These are phyloP conservation scores for Melieria picta DNA, from an alignment of 2,888 invertebrate genomes.

Conservation along the genomic window DNA sequence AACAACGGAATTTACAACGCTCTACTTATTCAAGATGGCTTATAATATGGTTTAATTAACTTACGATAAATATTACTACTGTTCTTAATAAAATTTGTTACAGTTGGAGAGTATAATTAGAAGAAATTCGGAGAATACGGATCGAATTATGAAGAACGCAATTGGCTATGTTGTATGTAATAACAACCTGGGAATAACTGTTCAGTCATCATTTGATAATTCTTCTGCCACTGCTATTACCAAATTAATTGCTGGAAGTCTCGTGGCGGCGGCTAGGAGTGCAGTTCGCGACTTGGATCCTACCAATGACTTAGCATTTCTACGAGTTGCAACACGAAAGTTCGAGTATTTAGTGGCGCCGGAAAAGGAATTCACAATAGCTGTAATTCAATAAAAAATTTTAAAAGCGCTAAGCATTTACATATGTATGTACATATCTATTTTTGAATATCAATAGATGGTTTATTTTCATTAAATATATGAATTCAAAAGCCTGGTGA, in stretches of 20 bases:
- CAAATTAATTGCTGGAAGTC: slow-evolving; percentile 51
- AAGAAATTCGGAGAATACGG: slow-evolving; percentile 50
- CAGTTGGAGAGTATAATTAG: slow-evolving; percentile 54
- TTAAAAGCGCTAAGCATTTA: neutral
- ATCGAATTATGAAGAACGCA: slow-evolving; percentile 56
- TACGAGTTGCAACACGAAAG: slow-evolving; percentile 61
- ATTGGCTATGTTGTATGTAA: slow-evolving; percentile 56
- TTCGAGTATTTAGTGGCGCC: slow-evolving; percentile 60
- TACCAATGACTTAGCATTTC: slow-evolving; percentile 56
- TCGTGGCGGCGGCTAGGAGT: slow-evolving; percentile 56
- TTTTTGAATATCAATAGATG: slow-evolving; percentile 23
- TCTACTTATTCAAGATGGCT: too few relatives aligned
- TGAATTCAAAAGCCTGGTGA: neutral
- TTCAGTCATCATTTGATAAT: slow-evolving; percentile 58
- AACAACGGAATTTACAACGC: too few relatives aligned
- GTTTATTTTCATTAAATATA: slow-evolving; percentile 12
- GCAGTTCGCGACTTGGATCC: slow-evolving; percentile 60
- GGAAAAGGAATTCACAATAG: slow-evolving; percentile 59
- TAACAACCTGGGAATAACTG: slow-evolving; percentile 50
- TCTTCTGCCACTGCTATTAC: slow-evolving; percentile 57
- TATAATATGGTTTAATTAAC: too few relatives aligned
- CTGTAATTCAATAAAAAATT: slow-evolving; percentile 54
- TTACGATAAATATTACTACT: too few relatives aligned
- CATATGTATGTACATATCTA: slow-evolving; percentile 7
- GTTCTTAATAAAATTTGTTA: neutral